Percentiles rank a stretch among this genome's conserved stretches.
These are phyloP conservation scores for Oeneis ivallda DNA, from an alignment of 2,888 invertebrate species.

Conservation along the genomic window DNA sequence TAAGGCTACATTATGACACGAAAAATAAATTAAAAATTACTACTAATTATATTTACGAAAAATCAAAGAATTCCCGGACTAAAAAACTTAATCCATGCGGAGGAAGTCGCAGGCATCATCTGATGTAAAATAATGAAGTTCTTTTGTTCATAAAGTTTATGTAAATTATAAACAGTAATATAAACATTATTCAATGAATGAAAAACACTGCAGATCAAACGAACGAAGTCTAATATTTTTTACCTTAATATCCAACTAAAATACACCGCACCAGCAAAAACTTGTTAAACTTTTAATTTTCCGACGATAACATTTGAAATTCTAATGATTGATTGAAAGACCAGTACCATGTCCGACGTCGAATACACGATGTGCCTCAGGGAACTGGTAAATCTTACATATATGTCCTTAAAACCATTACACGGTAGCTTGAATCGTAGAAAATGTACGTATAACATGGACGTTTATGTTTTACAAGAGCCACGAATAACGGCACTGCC, in stretches of 20 bases:
- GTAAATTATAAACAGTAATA: no score
- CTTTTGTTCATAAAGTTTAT: no score
- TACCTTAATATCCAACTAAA: not conserved
- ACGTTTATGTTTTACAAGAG: slow-evolving; percentile 21
- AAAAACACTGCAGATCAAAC: not conserved
- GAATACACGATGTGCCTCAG: slow-evolving; percentile 10
- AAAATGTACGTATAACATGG: slow-evolving; percentile 26
- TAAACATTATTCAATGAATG: not conserved
- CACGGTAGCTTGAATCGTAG: slow-evolving; percentile 1
- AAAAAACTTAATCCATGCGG: no score
- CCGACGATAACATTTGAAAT: slow-evolving; percentile 16
- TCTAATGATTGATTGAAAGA: slow-evolving; percentile 11
- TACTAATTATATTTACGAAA: no score
- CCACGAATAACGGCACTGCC: slow-evolving; percentile 3
- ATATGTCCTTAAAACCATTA: slow-evolving; percentile 32
- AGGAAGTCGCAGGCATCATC: no score
- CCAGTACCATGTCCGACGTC: slow-evolving; percentile 18
- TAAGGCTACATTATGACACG: no score
- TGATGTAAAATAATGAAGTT: no score
- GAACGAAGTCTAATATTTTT: not conserved
- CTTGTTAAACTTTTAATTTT: slow-evolving; percentile 14
- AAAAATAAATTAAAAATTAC: no score
- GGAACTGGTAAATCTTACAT: slow-evolving; percentile 30
- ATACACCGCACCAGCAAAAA: slow-evolving; percentile 10
- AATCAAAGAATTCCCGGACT: no score